Evolutionary conservation across 2,888 invertebrate genomes (phyloP).

Genomic region (Pollenia angustigena): DNA sequence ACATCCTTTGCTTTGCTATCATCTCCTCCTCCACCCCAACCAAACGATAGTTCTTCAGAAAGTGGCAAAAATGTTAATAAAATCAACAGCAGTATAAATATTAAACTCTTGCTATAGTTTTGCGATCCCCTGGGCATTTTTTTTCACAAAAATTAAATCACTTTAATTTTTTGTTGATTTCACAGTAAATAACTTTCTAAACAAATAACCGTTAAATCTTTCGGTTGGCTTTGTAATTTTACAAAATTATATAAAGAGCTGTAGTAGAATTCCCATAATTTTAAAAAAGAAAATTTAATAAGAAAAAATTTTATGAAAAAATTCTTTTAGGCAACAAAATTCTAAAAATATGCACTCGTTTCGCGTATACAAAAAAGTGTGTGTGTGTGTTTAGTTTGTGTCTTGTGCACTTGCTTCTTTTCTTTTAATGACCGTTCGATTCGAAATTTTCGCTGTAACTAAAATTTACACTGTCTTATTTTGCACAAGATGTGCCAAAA

Average conservation of each 20-base stretch:
- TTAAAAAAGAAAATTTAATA: slow-evolving; percentile 20
- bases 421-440: slow-evolving; percentile 58
- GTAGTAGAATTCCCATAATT: slow-evolving; percentile 36
- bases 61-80: slow-evolving; percentile 76
- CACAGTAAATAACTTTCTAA: background rate
- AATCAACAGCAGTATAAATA: slow-evolving; percentile 74
- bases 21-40: slow-evolving; percentile 67
- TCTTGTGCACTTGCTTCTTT: slow-evolving; percentile 22
- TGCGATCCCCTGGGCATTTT: slow-evolving; percentile 67
- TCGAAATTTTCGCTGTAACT: slow-evolving; percentile 71
- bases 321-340: slow-evolving; percentile 67
- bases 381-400: slow-evolving; percentile 26
- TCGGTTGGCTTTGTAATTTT: background rate
- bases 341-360: slow-evolving; percentile 71
- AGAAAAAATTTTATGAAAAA: slow-evolving; percentile 19
- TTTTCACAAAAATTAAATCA: slow-evolving; percentile 45
- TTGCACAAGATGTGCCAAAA: slow-evolving; percentile 64
- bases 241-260: slow-evolving; percentile 48
- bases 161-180: slow-evolving; percentile 58
- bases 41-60: slow-evolving; percentile 75
- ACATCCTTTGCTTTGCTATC: slow-evolving; percentile 62
- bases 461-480: slow-evolving; percentile 52
- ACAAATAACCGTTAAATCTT: slow-evolving; percentile 7
- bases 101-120: slow-evolving; percentile 68
- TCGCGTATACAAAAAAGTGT: slow-evolving; percentile 56